Evolutionary conservation across 2,113 vertebrate species (phyloP).

Genomic region (Elachura formosa): DNA sequence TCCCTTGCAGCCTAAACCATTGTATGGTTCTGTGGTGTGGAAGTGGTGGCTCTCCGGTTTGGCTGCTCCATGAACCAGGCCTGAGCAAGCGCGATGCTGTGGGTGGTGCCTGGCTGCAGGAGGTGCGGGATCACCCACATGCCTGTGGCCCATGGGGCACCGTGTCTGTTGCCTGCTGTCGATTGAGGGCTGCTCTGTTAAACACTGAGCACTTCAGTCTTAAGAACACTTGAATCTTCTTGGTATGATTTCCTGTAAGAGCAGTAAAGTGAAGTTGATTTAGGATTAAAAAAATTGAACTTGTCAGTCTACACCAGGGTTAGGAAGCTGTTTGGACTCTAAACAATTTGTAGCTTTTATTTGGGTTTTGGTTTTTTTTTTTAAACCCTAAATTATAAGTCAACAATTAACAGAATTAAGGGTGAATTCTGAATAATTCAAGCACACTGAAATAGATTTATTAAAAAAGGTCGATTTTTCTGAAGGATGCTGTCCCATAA

Average conservation of each 20-base stretch:
- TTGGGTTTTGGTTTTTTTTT: background rate
- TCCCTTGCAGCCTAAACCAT: background rate
- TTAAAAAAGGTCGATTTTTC: background rate
- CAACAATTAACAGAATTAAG: background rate
- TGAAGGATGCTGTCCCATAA: background rate
- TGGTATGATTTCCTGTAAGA: background rate
- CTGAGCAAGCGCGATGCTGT: accelerated
- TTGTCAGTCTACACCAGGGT: background rate
- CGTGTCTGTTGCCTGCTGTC: background rate
- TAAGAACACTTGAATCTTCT: background rate
- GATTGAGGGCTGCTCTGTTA: background rate
- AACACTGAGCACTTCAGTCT: background rate
- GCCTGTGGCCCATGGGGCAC: background rate
- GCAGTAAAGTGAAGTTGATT: background rate
- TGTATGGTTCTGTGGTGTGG: accelerated
- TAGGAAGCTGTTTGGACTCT: background rate
- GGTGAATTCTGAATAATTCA: background rate
- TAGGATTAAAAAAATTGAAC: background rate
- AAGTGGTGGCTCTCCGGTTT: background rate
- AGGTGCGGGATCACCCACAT: background rate
- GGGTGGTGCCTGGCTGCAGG: background rate
- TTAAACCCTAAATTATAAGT: background rate
- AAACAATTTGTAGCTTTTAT: background rate
- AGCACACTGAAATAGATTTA: background rate
- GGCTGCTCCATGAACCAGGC: background rate